phyloP scores from a whole-genome alignment of 2,113 vertebrate genomes.

The Sapajus apella region DNA sequence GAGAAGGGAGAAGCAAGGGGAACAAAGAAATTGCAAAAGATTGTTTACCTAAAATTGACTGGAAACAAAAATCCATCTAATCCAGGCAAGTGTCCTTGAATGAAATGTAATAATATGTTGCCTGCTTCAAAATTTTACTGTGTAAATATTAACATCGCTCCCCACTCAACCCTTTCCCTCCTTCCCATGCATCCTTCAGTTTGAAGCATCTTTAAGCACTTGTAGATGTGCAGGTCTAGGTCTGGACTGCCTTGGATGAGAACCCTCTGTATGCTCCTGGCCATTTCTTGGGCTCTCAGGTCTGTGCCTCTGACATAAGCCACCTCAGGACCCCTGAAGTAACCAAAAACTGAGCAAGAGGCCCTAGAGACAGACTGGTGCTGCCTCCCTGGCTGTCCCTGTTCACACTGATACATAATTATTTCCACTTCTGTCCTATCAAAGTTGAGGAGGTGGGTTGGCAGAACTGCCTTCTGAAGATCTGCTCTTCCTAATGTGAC shows the following conservation, averaged over 20 bases:
- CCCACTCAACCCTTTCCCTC: neutral
- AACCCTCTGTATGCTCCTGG: neutral
- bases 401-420: neutral
- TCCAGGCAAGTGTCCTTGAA: neutral
- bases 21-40: neutral
- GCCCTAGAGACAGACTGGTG: rapidly evolving
- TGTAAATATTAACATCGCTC: neutral
- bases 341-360: neutral
- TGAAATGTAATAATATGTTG: neutral
- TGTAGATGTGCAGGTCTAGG: neutral
- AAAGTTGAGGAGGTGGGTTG: neutral
- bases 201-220: neutral
- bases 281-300: neutral
- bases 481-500: neutral
- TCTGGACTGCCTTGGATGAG: neutral
- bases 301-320: neutral
- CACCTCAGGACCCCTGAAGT: neutral
- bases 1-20: neutral
- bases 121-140: neutral
- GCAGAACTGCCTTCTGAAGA: neutral
- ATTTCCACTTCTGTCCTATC: neutral
- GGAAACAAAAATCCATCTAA: neutral
- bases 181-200: neutral
- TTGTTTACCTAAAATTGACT: neutral
- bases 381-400: neutral